Percentiles rank a stretch among this genome's conserved stretches.
These are phyloP conservation scores for Menidia beryllina DNA, from an alignment of 2,113 vertebrate species.

Conservation along the genomic window DNA sequence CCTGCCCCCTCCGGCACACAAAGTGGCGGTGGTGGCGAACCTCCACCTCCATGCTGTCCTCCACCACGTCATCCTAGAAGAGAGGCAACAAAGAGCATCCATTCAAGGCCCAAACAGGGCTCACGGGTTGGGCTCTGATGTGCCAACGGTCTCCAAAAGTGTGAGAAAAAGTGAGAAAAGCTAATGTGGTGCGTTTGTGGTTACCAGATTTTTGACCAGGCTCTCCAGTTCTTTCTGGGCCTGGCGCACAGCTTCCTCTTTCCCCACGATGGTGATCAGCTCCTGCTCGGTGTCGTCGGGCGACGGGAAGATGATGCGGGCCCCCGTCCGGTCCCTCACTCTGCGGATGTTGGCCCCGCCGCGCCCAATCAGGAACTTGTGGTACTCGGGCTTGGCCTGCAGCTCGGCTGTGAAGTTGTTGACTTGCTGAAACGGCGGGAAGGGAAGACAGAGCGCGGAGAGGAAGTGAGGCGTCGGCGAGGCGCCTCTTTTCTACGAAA, in stretches of 20 bases:
- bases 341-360: constrained; percentile 84
- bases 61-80: constrained; percentile 83
- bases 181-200: too few relatives aligned
- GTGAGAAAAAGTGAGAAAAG: background rate
- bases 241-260: constrained; percentile 81
- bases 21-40: constrained; percentile 84
- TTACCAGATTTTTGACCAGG: constrained; percentile 85
- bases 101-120: too few relatives aligned
- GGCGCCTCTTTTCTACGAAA: background rate
- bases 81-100: too few relatives aligned
- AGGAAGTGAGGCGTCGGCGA: background rate
- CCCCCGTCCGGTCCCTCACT: constrained; percentile 82
- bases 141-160: too few relatives aligned
- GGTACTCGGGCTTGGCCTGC: constrained; percentile 84
- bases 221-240: constrained; percentile 82
- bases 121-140: too few relatives aligned
- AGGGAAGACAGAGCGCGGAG: background rate
- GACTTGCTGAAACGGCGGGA: constrained; percentile 77
- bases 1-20: constrained; percentile 82
- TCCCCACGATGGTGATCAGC: constrained; percentile 85
- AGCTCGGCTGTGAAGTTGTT: constrained; percentile 84
- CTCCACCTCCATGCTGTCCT: constrained; percentile 84
- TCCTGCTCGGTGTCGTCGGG: constrained; percentile 82
- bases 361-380: constrained; percentile 85
- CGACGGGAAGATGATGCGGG: constrained; percentile 83